Evolutionary conservation across 2,113 vertebrate genomes (phyloP), one percentile per base, ranked within the genome.

Genomic region (Prolemur simus): DNA sequence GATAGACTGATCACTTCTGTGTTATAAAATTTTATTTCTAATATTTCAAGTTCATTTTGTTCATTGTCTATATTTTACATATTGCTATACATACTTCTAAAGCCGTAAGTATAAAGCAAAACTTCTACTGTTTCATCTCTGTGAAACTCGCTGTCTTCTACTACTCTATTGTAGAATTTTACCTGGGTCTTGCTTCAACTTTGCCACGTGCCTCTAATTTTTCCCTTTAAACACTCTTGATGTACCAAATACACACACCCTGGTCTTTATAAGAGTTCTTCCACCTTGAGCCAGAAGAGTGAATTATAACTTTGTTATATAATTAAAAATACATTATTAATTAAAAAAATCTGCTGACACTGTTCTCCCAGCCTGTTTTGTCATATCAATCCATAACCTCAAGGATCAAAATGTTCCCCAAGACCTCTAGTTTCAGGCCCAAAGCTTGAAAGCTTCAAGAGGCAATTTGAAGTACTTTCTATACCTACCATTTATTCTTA

Each of bases 361-460:
- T 94, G 8, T 73, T 95, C 21, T 93, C 45, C 49, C 49, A 84
- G 10, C 49, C 80, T 93, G 56, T 42, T 90, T 96, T 93, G 74
- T 93, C 58, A 73, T 12, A 76, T 25, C 49, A 58, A 83, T 52
- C 64, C 29, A 91, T 63, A 88, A 69, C 29, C 42, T 80, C 49
- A 74, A 47, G 66, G 78, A 63, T 89, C 42, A 82, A 93, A 66
- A 80, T 86, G 88, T 52, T 80, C 27, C 32, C 29, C 27, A 78
- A 9, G n/a, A 56, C 13, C 63, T 96, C 68, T 32, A 90, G 12
- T 89, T 83, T 95, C 7, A 63, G 13, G 45, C 27, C 29, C 77
- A 37, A 87, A 83, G 34, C 18, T 74, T 56, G 66, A 68, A 69
- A 82, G 60, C 17, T 83, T 56, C 29, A 78, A 54, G 37, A 86